These are phyloP conservation scores for Harlomillsia oculata DNA, from an alignment of 1,140 invertebrate species.

Conservation along the genomic window DNA sequence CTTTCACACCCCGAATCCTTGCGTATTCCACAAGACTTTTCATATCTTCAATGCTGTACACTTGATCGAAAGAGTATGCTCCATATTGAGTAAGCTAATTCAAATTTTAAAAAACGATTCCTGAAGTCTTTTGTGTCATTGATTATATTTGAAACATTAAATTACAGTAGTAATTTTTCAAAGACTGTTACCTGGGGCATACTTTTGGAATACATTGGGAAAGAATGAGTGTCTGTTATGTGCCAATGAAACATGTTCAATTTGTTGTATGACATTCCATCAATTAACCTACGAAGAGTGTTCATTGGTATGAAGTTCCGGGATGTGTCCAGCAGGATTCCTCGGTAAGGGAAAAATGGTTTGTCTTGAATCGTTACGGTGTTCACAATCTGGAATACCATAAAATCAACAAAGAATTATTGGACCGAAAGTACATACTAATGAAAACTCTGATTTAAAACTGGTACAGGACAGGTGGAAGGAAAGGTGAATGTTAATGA, in stretches of 20 bases:
- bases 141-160: too few relatives aligned
- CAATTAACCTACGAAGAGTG: slow-evolving; percentile 60
- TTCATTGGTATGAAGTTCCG: slow-evolving; percentile 61
- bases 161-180: neutral
- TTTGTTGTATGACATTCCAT: slow-evolving; percentile 69
- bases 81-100: slow-evolving; percentile 55
- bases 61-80: slow-evolving; percentile 56
- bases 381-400: slow-evolving; percentile 46
- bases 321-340: slow-evolving; percentile 64
- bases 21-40: slow-evolving; percentile 59
- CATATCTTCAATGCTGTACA: slow-evolving; percentile 62
- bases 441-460: neutral
- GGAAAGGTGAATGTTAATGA: too few relatives aligned
- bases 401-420: neutral
- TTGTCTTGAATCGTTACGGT: slow-evolving; percentile 54
- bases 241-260: slow-evolving; percentile 83
- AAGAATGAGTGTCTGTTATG: slow-evolving; percentile 78
- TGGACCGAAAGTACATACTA: slow-evolving; percentile 9
- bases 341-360: slow-evolving; percentile 64
- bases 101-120: neutral
- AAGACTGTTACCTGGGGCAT: slow-evolving; percentile 46
- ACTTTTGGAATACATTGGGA: slow-evolving; percentile 61
- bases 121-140: too few relatives aligned
- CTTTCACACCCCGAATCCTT: slow-evolving; percentile 58
- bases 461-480: too few relatives aligned